Evolutionary conservation across 1,140 invertebrate species (phyloP).

Genomic region (Calephelis nemesis): DNA sequence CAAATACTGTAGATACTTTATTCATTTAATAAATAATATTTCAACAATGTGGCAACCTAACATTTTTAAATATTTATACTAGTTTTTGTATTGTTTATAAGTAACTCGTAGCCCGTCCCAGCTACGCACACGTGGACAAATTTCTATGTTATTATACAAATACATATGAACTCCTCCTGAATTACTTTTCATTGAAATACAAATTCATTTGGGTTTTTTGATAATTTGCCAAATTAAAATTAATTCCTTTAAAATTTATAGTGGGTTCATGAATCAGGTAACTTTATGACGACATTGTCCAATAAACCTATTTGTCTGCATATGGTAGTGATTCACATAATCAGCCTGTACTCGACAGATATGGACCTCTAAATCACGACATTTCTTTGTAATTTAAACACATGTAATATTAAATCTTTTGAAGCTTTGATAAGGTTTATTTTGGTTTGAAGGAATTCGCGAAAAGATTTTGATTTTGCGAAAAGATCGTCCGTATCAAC

Average conservation of each 20-base stretch:
- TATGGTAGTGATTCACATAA: slow-evolving; percentile 59
- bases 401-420: neutral
- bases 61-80: too few species aligned
- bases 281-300: slow-evolving; percentile 58
- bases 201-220: neutral
- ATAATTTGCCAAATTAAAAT: slow-evolving; percentile 3
- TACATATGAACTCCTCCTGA: too few species aligned
- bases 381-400: slow-evolving; percentile 18
- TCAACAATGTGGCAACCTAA: too few species aligned
- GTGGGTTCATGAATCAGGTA: slow-evolving; percentile 22
- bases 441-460: slow-evolving; percentile 17
- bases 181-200: too few species aligned
- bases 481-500: slow-evolving; percentile 39
- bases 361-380: slow-evolving; percentile 59
- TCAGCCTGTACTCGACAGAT: slow-evolving; percentile 55
- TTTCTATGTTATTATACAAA: too few species aligned
- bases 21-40: too few species aligned
- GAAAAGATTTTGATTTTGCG: slow-evolving; percentile 49
- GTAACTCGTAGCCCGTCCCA: too few species aligned
- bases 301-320: slow-evolving; percentile 73
- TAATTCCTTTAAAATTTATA: slow-evolving; percentile 3
- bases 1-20: too few species aligned
- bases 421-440: neutral
- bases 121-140: too few species aligned
- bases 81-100: too few species aligned